Evolutionary conservation across 1,140 invertebrate genomes (phyloP).

Genomic region (Palaemon carinicauda): DNA sequence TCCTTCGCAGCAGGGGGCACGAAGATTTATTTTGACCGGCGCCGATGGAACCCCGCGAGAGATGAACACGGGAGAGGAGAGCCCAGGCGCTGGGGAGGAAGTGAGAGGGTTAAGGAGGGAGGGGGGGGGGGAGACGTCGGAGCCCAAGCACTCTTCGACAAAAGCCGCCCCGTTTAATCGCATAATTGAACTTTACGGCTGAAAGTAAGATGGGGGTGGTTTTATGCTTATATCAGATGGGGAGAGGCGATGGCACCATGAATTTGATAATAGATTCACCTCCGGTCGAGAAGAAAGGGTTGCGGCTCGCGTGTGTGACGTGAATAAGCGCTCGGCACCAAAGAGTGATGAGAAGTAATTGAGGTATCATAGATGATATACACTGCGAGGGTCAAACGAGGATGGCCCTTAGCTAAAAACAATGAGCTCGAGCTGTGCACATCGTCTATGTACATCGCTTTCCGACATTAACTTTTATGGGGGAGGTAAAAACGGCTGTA

Average conservation of each 20-base stretch:
- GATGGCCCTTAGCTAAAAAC: background rate
- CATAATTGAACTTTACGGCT: constrained; percentile 21
- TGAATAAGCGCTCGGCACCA: constrained; percentile 31
- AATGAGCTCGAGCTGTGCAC: no score
- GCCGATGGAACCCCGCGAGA: background rate
- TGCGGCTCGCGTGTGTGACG: constrained; percentile 22
- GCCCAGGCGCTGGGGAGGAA: background rate
- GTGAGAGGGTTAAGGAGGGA: background rate
- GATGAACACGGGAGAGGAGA: background rate
- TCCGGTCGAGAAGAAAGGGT: background rate
- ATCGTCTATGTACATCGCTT: no score
- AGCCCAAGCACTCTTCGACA: background rate
- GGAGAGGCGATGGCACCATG: background rate
- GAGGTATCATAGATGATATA: constrained; percentile 52
- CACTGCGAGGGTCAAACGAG: background rate
- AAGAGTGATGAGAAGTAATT: constrained; percentile 53
- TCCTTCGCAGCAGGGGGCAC: constrained; percentile 31
- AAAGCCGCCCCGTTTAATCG: constrained; percentile 35
- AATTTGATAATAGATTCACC: constrained; percentile 31
- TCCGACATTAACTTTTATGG: no score
- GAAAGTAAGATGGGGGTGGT: background rate
- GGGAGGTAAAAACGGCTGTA: no score
- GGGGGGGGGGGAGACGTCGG: background rate
- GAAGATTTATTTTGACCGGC: constrained; percentile 37
- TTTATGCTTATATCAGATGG: constrained; percentile 14